phyloP scores from a whole-genome alignment of 2,113 vertebrate genomes.

The Tragulus kanchil region DNA sequence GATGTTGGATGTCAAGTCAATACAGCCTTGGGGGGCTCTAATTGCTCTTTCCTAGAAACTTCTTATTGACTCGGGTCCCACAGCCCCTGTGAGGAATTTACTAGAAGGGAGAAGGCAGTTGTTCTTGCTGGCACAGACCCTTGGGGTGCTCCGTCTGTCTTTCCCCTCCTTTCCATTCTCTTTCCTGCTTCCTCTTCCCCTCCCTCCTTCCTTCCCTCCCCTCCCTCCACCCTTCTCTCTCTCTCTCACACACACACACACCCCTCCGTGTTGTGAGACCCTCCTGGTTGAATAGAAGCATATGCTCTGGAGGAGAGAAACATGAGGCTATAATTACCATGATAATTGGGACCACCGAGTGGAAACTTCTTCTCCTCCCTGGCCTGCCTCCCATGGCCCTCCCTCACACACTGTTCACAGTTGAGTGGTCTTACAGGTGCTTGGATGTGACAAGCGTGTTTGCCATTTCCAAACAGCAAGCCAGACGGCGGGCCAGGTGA shows the following conservation, averaged over 20 bases:
- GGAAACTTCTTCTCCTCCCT: not conserved
- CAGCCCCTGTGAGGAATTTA: not conserved
- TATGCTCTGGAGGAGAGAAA: not conserved
- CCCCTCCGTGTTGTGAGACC: not conserved
- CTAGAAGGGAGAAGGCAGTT: not conserved
- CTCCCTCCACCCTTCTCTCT: not conserved
- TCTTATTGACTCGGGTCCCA: not conserved
- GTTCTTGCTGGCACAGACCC: not conserved
- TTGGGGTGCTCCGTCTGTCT: not conserved
- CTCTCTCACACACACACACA: not conserved
- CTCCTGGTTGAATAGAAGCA: not conserved
- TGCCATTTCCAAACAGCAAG: not conserved
- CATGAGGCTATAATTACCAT: not conserved
- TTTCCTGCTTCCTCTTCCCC: not conserved
- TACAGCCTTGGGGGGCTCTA: not conserved
- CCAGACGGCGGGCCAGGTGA: not conserved
- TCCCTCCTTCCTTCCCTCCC: not conserved
- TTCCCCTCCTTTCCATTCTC: not conserved
- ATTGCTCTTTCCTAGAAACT: not conserved
- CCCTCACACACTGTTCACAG: not conserved
- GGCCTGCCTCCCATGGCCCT: not conserved
- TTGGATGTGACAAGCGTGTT: not conserved
- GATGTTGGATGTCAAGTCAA: conserved; percentile 28
- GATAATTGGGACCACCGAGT: not conserved
- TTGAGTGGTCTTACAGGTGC: not conserved